These are phyloP conservation scores for Molothrus ater DNA, from an alignment of 2,797 vertebrate genomes.

Conservation along the genomic window DNA sequence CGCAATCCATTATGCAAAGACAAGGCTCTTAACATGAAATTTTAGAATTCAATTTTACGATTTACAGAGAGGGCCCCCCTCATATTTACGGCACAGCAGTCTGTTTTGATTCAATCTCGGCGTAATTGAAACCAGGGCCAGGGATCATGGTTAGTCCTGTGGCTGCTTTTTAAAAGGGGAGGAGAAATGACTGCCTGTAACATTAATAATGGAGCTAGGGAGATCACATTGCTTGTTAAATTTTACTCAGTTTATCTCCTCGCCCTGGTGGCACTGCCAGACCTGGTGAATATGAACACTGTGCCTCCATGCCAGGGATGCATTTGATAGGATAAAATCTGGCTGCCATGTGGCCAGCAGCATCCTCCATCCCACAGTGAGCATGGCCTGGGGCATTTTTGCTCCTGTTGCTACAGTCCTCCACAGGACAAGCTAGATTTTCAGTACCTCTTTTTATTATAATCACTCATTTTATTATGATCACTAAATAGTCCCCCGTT, in stretches of 20 bases:
- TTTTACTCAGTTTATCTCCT: neutral
- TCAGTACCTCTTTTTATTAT: neutral
- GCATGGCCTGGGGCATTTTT: neutral
- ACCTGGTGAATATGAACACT: neutral
- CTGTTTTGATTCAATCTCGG: constrained; percentile 37
- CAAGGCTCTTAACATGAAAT: constrained; percentile 56
- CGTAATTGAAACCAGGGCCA: constrained; percentile 51
- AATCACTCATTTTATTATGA: neutral
- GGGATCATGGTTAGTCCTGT: neutral
- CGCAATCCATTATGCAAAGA: constrained; percentile 56
- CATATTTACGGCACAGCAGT: neutral
- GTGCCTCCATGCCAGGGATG: neutral
- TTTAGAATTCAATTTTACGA: constrained; percentile 52
- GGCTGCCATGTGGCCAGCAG: neutral
- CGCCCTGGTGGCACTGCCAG: neutral
- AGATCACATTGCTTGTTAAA: neutral
- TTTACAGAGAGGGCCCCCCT: constrained; percentile 33
- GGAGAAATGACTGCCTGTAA: neutral
- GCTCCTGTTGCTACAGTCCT: neutral
- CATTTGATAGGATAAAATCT: neutral
- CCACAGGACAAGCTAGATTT: neutral
- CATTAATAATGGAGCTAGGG: neutral
- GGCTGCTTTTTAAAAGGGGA: neutral
- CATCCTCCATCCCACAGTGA: neutral
- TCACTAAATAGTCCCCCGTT: neutral